Percentiles rank a stretch among this genome's conserved stretches.
Conservation (phyloP, 2,113 vertebrate species). For the Oxygymnocypris stewartii region DNA sequence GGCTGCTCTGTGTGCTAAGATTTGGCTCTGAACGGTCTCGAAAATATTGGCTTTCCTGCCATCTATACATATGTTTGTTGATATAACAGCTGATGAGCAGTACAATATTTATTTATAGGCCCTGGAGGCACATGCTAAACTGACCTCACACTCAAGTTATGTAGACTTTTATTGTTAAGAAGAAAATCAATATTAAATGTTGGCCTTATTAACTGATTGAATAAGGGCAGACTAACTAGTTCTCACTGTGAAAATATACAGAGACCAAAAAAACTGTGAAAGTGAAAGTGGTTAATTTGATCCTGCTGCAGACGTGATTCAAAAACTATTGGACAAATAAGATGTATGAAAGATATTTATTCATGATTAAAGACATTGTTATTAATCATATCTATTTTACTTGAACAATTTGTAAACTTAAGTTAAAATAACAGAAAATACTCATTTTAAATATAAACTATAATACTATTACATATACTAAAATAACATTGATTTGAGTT, state of each 20-base stretch:
- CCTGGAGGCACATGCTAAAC: not conserved
- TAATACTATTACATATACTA: too few relatives aligned
- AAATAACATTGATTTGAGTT: too few relatives aligned
- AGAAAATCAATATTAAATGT: not conserved
- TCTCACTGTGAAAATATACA: not conserved
- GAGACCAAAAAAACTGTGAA: not conserved
- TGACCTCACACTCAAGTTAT: not conserved
- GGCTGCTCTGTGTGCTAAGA: slow-evolving; percentile 14
- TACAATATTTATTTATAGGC: not conserved
- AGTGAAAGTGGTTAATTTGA: not conserved
- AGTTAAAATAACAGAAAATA: not conserved
- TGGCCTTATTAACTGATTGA: not conserved
- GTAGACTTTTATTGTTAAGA: not conserved
- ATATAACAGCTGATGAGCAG: slow-evolving; percentile 4
- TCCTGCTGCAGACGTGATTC: too few relatives aligned
- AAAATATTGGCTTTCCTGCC: not conserved
- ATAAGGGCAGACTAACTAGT: not conserved
- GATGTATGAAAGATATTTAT: not conserved
- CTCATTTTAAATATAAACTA: too few relatives aligned
- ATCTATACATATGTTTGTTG: not conserved
- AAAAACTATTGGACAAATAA: too few relatives aligned
- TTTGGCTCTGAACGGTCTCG: not conserved
- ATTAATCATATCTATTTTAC: not conserved
- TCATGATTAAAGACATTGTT: not conserved
- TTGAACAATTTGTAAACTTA: not conserved